Evolutionary conservation across 2,113 vertebrate genomes (phyloP).

Genomic region (Ceuthmochares aereus): DNA sequence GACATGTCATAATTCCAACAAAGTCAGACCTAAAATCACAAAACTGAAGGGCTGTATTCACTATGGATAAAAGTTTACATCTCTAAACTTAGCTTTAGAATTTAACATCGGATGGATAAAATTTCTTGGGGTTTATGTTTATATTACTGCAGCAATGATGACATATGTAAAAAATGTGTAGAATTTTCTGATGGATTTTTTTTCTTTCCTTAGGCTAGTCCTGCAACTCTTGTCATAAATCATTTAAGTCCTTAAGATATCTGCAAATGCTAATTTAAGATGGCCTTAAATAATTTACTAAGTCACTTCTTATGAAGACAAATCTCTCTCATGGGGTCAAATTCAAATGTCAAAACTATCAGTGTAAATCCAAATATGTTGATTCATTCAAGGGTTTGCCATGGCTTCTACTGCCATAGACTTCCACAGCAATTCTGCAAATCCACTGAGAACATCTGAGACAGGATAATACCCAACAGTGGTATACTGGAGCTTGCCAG

Average conservation of each 20-base stretch:
- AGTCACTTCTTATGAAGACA: constrained; percentile 38
- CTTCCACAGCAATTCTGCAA: background rate
- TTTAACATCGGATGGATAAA: background rate
- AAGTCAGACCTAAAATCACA: background rate
- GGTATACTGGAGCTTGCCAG: background rate
- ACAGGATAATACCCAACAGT: background rate
- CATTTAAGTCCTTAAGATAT: constrained; percentile 27
- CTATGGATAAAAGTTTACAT: background rate
- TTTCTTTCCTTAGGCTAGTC: constrained; percentile 3
- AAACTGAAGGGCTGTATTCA: background rate
- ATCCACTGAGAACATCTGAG: background rate
- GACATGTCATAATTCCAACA: background rate
- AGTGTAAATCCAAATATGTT: background rate
- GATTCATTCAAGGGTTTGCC: background rate
- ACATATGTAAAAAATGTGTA: background rate
- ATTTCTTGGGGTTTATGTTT: background rate
- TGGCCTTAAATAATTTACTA: constrained; percentile 34
- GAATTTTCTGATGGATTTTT: constrained; percentile 21
- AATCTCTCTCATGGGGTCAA: background rate
- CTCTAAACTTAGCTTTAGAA: background rate
- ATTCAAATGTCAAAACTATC: background rate
- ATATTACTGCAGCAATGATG: background rate
- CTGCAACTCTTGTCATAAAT: constrained; percentile 1
- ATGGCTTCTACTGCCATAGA: background rate
- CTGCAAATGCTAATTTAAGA: constrained; percentile 21